Conservation (phyloP, 1,140 invertebrate species). For the Telenomus remus region DNA sequence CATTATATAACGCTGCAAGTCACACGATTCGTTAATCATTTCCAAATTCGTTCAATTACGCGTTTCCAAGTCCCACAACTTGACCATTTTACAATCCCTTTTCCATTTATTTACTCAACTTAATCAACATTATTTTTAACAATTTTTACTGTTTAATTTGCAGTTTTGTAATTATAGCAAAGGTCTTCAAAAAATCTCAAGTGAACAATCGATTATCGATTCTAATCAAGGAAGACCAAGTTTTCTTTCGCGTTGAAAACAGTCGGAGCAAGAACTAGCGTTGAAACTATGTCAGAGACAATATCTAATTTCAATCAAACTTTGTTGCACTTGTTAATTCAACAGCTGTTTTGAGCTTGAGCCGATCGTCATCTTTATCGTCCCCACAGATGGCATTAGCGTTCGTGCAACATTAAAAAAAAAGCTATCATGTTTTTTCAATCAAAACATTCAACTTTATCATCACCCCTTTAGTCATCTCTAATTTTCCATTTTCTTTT, state of each 20-base stretch:
- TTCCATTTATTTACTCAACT: too few species aligned
- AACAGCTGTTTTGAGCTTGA: constrained; percentile 13
- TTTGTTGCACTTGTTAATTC: constrained; percentile 31
- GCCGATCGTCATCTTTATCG: background rate
- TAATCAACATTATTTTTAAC: too few species aligned
- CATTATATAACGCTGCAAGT: too few species aligned
- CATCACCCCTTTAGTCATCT: background rate
- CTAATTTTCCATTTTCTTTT: too few species aligned
- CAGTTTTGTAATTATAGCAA: too few species aligned
- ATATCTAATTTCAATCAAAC: constrained; percentile 27
- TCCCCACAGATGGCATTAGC: too few species aligned
- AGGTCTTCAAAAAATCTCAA: too few species aligned
- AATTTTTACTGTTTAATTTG: too few species aligned
- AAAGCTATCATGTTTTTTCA: background rate
- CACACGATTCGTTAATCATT: too few species aligned
- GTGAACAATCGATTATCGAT: constrained; percentile 3
- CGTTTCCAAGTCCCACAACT: too few species aligned
- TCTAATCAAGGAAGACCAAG: constrained; percentile 3
- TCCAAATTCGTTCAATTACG: too few species aligned
- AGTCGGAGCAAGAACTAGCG: background rate
- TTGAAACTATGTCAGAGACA: constrained; percentile 19
- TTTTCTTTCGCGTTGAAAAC: background rate
- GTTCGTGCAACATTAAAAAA: background rate
- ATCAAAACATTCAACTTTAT: background rate
- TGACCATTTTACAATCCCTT: too few species aligned